Evolutionary conservation across 1,140 invertebrate genomes (phyloP).

Genomic region (Apis laboriosa): DNA sequence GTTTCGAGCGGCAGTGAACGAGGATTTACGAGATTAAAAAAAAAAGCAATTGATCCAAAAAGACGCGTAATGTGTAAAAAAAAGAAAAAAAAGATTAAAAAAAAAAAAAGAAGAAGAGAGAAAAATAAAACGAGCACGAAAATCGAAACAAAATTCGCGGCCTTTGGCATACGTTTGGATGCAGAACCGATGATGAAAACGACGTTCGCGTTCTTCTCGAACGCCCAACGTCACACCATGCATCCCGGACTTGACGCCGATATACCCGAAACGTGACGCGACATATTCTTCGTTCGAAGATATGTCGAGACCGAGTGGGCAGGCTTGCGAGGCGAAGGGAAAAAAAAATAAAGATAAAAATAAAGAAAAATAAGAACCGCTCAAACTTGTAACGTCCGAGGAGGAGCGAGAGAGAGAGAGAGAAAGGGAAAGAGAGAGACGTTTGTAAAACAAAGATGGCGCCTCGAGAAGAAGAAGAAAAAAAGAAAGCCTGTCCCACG

Average conservation of each 20-base stretch:
- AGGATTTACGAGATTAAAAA: constrained; percentile 34
- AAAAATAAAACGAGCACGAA: constrained; percentile 29
- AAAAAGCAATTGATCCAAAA: constrained; percentile 28
- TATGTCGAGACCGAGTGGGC: constrained; percentile 20
- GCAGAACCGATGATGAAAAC: constrained; percentile 70
- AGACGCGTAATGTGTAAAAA: neutral
- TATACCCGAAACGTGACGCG: constrained; percentile 57
- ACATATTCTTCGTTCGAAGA: constrained; percentile 44
- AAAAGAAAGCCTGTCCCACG: constrained; percentile 6
- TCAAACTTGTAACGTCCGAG: neutral
- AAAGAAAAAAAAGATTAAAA: neutral
- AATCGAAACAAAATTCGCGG: constrained; percentile 68
- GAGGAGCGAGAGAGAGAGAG: neutral
- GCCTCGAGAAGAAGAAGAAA: constrained; percentile 6
- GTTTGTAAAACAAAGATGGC: constrained; percentile 5
- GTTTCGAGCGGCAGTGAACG: constrained; percentile 39
- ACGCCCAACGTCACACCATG: constrained; percentile 22
- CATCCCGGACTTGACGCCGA: constrained; percentile 67
- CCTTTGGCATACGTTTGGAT: constrained; percentile 78
- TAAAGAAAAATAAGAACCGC: neutral
- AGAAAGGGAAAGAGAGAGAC: neutral
- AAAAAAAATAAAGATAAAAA: neutral
- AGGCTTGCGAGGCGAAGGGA: constrained; percentile 21
- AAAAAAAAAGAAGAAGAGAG: neutral
- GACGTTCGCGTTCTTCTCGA: constrained; percentile 16